These are phyloP conservation scores for Palythoa caribaeorum DNA, from an alignment of 92 coral and sea anemone genomes.

Conservation along the genomic window DNA sequence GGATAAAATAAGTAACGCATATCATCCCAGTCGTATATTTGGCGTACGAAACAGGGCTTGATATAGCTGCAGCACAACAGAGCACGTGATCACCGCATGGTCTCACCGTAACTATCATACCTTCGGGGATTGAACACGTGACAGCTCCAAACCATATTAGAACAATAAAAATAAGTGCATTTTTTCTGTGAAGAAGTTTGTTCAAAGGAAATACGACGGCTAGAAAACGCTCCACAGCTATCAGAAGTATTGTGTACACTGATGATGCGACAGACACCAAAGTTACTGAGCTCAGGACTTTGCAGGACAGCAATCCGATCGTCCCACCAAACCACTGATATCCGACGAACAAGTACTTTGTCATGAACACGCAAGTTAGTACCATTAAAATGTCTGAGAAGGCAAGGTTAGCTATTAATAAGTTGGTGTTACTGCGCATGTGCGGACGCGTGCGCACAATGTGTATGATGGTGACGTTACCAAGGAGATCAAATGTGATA, in stretches of 20 bases:
- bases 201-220: constrained; percentile 74
- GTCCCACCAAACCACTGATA: constrained; percentile 82
- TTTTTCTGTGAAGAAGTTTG: constrained; percentile 45
- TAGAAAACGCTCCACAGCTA: constrained; percentile 78
- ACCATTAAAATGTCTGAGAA: constrained; percentile 83
- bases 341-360: constrained; percentile 63
- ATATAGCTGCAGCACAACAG: constrained; percentile 49
- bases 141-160: constrained; percentile 69
- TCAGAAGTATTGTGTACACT: constrained; percentile 72
- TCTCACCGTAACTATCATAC: constrained; percentile 59
- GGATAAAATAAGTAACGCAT: constrained; percentile 59
- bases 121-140: constrained; percentile 67
- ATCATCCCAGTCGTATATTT: constrained; percentile 59
- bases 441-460: constrained; percentile 77
- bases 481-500: constrained; percentile 68
- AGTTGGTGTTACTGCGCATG: constrained; percentile 73
- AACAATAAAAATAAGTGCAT: constrained; percentile 40
- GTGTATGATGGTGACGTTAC: constrained; percentile 75
- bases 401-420: constrained; percentile 78
- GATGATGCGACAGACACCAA: constrained; percentile 68
- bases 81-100: constrained; percentile 21
- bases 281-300: constrained; percentile 58
- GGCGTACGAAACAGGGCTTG: constrained; percentile 58
- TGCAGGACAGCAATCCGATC: constrained; percentile 73
- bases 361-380: constrained; percentile 65